These are phyloP conservation scores for Leptoclinus maculatus DNA, from an alignment of 2,797 vertebrate genomes.

Conservation along the genomic window DNA sequence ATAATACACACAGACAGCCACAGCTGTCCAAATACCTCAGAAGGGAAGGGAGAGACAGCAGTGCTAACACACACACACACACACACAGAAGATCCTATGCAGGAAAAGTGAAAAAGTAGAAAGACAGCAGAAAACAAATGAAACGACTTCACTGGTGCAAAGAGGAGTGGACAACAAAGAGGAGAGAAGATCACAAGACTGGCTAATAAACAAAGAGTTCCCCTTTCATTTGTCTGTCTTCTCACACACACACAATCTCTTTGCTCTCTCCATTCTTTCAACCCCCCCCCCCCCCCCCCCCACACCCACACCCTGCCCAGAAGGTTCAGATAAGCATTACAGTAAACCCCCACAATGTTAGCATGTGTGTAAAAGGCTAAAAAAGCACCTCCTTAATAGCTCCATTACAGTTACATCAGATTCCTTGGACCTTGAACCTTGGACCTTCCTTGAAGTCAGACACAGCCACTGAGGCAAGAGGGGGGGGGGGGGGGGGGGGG, in stretches of 20 bases:
- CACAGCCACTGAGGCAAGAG: constrained; percentile 52
- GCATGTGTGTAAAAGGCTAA: constrained; percentile 40
- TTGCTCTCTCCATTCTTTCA: constrained; percentile 10
- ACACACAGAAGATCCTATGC: constrained; percentile 9
- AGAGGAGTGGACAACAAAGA: constrained; percentile 1
- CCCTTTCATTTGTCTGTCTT: constrained; percentile 11
- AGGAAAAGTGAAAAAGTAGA: constrained; percentile 1
- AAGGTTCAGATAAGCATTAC: constrained; percentile 41
- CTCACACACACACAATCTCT: not conserved
- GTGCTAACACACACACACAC: constrained; percentile 9
- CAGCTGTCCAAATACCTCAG: constrained; percentile 85
- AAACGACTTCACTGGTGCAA: constrained; percentile 17
- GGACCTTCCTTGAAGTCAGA: constrained; percentile 77
- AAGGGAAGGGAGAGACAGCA: constrained; percentile 36
- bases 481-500: constrained; percentile 32
- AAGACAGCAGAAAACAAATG: not conserved
- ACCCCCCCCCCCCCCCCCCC: not conserved
- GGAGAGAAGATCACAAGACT: constrained; percentile 13
- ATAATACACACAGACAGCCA: constrained; percentile 74
- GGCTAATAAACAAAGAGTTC: not conserved
- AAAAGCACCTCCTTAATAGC: constrained; percentile 57
- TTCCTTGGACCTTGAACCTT: constrained; percentile 73
- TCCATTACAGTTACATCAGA: constrained; percentile 68
- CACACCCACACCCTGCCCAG: too few species aligned
- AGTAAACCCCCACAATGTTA: constrained; percentile 34